Base-by-base conservation (phyloP, 2,888 invertebrate genomes). In the Drosophila monieri region DNA sequence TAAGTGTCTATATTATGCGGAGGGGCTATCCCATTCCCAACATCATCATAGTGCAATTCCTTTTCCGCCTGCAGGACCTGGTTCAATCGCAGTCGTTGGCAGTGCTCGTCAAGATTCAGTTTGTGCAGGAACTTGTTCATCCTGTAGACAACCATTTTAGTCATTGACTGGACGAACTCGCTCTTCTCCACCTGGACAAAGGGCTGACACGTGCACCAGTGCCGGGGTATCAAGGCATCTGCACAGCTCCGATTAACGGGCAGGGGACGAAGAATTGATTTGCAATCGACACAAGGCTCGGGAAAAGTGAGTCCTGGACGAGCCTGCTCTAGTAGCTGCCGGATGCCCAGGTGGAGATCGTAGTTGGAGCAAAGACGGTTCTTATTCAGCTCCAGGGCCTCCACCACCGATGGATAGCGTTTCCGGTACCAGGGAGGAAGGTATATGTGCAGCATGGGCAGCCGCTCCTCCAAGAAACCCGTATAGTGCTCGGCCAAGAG, bases 391-490 rank as follows among this genome's bases (percentile, higher is more conserved):
- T 90, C 86, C 30, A 95, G 85, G 37, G 93, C 93, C 8, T 91
- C 89, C 8, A 92, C 92, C 74, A 93, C 92, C 1, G 90, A 80
- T 0, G 94, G 92, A 73, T 93, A 91, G 41, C 90, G 90, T 1
- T 89, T 90, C 60, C 92, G 93, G 77, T 95, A 95, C 92, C 93
- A 93, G 15, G 92, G 89, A 0, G 96, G 96, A 32, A 94, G 69
- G 90, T 93, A 94, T n/a, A 96, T 90, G 80, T 94, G 95, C 46
- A 95, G 91, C 83, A 94, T 94, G 0, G 96, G 96, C 77, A 96
- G 86, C 15, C 95, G 93, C 77, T 96, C 95, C 81, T 96, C 96
- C 74, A 95, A 93, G 93, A 94, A 96, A 0, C 95, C 95, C 35
- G 94, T 93, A 47, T 93, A 91, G 5, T 94, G 93, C 30, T 93